Conservation (phyloP, 1,140 invertebrate species). For the Penaeus vannamei region DNA sequence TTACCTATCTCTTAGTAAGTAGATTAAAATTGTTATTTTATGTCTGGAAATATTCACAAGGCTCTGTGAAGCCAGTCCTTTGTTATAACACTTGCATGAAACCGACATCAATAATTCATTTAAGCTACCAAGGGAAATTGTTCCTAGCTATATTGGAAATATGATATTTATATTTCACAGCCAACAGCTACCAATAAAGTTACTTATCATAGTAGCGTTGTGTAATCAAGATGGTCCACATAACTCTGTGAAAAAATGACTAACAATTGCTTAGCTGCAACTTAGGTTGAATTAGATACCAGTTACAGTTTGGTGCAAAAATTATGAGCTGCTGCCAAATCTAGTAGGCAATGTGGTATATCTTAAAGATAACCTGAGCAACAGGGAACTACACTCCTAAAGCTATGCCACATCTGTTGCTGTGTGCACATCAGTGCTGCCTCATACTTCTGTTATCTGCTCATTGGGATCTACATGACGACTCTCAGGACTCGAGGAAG, state of each 20-base stretch:
- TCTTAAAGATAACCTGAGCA: conserved; percentile 54
- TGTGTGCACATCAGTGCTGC: not conserved
- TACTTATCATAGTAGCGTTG: conserved; percentile 47
- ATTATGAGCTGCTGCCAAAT: conserved; percentile 43
- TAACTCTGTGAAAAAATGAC: conserved; percentile 44
- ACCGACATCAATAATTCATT: conserved; percentile 40
- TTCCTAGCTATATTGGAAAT: conserved; percentile 53
- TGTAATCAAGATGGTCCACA: conserved; percentile 61
- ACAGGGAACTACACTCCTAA: conserved; percentile 33
- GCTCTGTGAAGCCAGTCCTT: conserved; percentile 34
- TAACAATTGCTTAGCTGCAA: conserved; percentile 42
- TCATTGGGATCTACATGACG: conserved; percentile 50
- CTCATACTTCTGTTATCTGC: conserved; percentile 55
- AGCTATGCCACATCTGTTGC: conserved; percentile 21
- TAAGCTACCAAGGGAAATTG: conserved; percentile 47
- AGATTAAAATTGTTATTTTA: conserved; percentile 44
- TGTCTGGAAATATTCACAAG: conserved; percentile 4
- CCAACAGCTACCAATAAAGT: conserved; percentile 58
- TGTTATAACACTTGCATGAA: conserved; percentile 38
- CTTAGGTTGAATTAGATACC: conserved; percentile 31
- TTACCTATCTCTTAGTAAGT: conserved; percentile 41
- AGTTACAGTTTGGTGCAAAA: conserved; percentile 37
- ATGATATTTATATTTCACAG: conserved; percentile 60
- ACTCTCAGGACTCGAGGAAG: conserved; percentile 52
- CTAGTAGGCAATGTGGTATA: conserved; percentile 45